These are phyloP conservation scores for Pimephales promelas DNA, from an alignment of 2,113 vertebrate genomes.

Conservation along the genomic window DNA sequence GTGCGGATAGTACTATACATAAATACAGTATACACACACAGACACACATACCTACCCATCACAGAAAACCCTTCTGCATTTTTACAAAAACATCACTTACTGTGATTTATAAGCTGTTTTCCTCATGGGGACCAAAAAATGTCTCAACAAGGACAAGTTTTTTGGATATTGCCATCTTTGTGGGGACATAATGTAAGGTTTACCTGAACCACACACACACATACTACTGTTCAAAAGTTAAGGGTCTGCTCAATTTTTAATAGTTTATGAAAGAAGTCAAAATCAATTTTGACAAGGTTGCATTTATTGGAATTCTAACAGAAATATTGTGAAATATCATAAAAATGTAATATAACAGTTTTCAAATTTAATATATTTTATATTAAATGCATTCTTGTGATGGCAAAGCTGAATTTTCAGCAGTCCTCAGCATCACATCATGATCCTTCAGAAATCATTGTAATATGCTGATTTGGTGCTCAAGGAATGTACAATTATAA, in stretches of 20 bases:
- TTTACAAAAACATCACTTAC: too few species aligned
- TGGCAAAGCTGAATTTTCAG: neutral
- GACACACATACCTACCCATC: neutral
- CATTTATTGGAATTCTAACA: neutral
- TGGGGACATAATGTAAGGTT: too few species aligned
- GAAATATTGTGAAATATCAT: neutral
- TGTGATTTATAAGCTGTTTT: too few species aligned
- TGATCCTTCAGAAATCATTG: neutral
- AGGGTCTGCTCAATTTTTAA: neutral
- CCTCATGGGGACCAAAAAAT: too few species aligned
- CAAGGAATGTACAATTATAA: neutral
- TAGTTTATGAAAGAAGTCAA: neutral
- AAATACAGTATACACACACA: neutral
- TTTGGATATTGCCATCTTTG: too few species aligned
- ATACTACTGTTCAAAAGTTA: neutral
- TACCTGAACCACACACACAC: neutral
- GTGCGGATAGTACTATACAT: neutral
- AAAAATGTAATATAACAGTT: neutral
- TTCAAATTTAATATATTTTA: neutral
- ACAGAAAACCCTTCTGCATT: too few species aligned
- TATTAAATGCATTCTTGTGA: neutral
- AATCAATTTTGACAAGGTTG: neutral
- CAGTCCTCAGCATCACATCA: neutral
- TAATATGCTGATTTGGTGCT: neutral
- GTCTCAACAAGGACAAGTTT: too few species aligned